Percentiles rank a stretch among this genome's conserved stretches.
Evolutionary conservation across 2,888 invertebrate species (phyloP).

Genomic region (Machimus atricapillus): DNA sequence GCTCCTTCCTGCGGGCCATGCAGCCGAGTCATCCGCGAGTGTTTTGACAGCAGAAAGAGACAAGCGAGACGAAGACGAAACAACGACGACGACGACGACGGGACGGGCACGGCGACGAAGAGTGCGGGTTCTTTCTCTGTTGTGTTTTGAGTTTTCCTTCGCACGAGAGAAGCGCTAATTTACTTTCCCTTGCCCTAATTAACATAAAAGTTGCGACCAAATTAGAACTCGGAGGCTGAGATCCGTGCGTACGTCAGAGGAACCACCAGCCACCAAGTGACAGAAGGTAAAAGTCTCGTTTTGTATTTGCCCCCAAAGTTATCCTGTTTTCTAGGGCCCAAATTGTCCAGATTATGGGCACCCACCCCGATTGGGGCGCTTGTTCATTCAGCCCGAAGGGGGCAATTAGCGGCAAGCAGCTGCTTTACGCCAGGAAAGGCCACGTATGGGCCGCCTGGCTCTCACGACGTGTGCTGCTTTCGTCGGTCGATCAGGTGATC

Average conservation of each 20-base stretch:
- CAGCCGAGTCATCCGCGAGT: not conserved
- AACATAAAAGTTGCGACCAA: conserved; percentile 26
- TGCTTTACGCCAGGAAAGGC: not conserved
- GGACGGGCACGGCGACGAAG: not conserved
- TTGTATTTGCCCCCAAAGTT: not conserved
- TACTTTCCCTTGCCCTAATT: conserved; percentile 37
- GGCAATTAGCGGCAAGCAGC: not conserved
- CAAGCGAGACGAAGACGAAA: not conserved
- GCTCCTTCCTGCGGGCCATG: not conserved
- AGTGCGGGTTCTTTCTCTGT: conserved; percentile 4
- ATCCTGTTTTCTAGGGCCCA: not conserved
- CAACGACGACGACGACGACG: not conserved
- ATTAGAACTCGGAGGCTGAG: conserved; percentile 13
- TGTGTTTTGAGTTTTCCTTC: conserved; percentile 24
- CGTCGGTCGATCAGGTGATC: conserved; percentile 13
- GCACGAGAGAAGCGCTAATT: conserved; percentile 2
- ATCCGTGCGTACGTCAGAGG: not conserved
- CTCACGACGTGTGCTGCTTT: not conserved
- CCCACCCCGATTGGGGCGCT: not conserved
- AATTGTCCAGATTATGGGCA: not conserved
- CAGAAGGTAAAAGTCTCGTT: conserved; percentile 10
- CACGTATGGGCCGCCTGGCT: not conserved
- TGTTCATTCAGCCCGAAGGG: not conserved
- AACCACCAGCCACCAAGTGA: not conserved
- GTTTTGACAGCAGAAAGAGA: conserved; percentile 5